Base-by-base conservation (phyloP, 2,113 vertebrate genomes). In the Sylvia atricapilla region DNA sequence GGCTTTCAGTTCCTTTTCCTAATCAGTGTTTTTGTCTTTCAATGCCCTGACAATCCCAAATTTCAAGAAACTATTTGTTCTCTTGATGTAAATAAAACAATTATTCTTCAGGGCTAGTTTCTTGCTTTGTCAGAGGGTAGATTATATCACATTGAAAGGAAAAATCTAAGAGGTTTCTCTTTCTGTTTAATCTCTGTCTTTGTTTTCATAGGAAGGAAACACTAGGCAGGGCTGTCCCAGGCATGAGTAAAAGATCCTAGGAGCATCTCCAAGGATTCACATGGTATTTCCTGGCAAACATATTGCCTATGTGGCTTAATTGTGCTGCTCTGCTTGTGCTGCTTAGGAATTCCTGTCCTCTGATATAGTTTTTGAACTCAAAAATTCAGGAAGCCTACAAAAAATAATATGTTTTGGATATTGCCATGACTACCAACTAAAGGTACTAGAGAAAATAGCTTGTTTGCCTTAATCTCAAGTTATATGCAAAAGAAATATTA, bases 191-290 rank as follows among this genome's bases (percentile, higher is more conserved):
- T 72, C n/a, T 79, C 53, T 81, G 55, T 86, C 50, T 96, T 77
- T 81, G 25, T 68, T 95, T 94, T 88, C 22, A 44, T 16, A 53
- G 60, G 31, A 68, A 69, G 15, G 59, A 77, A 92, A 81, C 15
- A 19, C 72, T 82, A 90, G 75, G 44, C 22, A 79, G 37, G 43
- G 64, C 82, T 94, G 46, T 94, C 91, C 76, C n/a, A 75, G 27
- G 43, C 46, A 81, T 69, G 76, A 87, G 49, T 75, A 63, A 81
- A 95, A 95, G 69, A 72, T 90, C 84, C 47, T 59, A 84, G 92
- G 84, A 95, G 20, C 30, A 79, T 92, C 83, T 91, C 70, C 58
- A 80, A 94, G 86, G 94, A 97, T 96, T 97, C 89, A 94, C 93
- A 47, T 89, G 87, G 68, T 28, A 52, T 46, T 69, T 15, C 56